Conservation (phyloP, 2,797 vertebrate species). For the Brachymystax lenok region DNA sequence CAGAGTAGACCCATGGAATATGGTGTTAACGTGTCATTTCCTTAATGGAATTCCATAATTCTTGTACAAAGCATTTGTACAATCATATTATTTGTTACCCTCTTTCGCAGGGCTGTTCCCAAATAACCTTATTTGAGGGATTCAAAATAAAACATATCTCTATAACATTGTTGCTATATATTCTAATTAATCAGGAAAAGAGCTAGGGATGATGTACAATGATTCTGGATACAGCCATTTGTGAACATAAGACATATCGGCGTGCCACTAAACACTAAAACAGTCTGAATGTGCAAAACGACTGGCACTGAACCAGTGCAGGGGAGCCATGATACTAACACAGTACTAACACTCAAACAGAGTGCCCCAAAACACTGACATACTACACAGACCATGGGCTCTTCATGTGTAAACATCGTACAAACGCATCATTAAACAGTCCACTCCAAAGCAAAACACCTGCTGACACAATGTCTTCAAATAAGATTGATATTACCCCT, state of each 20-base stretch:
- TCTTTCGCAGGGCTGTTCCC: background rate
- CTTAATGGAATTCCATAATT: background rate
- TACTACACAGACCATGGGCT: constrained; percentile 23
- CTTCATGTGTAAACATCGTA: constrained; percentile 30
- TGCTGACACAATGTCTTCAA: background rate
- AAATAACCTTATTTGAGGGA: background rate
- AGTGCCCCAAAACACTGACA: constrained; percentile 19
- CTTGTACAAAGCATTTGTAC: constrained; percentile 4
- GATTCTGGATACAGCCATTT: background rate
- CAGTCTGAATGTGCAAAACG: constrained; percentile 10
- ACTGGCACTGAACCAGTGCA: constrained; percentile 3
- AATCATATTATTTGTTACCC: background rate
- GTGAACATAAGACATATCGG: background rate
- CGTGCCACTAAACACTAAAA: background rate
- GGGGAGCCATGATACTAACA: constrained; percentile 7
- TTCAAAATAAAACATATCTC: background rate
- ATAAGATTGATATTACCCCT: background rate
- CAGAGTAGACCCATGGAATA: background rate
- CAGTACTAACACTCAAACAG: constrained; percentile 6
- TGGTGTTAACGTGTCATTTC: background rate
- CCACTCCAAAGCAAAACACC: background rate
- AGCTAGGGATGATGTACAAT: background rate
- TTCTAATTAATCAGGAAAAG: background rate
- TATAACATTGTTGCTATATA: background rate
- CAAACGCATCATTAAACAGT: constrained; percentile 11